Conservation (phyloP, 1,140 invertebrate genomes). For the Drosophila ogumai region DNA sequence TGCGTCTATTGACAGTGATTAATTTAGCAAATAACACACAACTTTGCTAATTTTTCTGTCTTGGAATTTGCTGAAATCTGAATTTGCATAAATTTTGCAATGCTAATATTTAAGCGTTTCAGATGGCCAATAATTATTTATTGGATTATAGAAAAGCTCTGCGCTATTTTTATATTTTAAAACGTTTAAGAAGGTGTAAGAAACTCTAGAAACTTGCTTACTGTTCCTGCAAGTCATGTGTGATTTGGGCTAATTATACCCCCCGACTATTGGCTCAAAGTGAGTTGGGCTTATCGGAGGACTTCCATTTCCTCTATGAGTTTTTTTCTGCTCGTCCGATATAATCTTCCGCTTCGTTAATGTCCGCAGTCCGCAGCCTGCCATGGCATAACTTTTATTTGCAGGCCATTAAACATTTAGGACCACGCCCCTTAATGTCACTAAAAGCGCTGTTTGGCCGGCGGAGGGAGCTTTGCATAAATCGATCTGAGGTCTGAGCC, state of each 20-base stretch:
- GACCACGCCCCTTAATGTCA: conserved; percentile 68
- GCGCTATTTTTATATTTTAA: not conserved
- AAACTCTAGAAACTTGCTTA: not conserved
- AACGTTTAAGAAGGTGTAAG: not conserved
- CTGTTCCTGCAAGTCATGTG: conserved; percentile 31
- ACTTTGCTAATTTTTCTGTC: conserved; percentile 20
- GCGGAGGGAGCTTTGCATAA: conserved; percentile 60
- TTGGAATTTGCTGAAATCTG: not conserved
- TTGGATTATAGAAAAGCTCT: not conserved
- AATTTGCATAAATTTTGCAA: conserved; percentile 6
- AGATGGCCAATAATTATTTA: conserved; percentile 10
- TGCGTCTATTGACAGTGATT: conserved; percentile 23
- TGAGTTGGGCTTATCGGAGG: conserved; percentile 45
- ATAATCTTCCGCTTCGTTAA: conserved; percentile 60
- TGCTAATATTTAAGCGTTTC: conserved; percentile 1
- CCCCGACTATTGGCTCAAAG: conserved; percentile 7
- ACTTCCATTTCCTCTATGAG: conserved; percentile 39
- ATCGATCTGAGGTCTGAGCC: conserved; percentile 61
- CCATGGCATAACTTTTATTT: conserved; percentile 59
- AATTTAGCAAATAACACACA: conserved; percentile 27
- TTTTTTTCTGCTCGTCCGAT: conserved; percentile 19
- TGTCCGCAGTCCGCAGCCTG: conserved; percentile 35
- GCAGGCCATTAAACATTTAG: conserved; percentile 67
- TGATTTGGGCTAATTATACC: conserved; percentile 42
- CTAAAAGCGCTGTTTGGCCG: conserved; percentile 62